phyloP scores from a whole-genome alignment of 1,140 invertebrate genomes.

The Acromyrmex echinatior region DNA sequence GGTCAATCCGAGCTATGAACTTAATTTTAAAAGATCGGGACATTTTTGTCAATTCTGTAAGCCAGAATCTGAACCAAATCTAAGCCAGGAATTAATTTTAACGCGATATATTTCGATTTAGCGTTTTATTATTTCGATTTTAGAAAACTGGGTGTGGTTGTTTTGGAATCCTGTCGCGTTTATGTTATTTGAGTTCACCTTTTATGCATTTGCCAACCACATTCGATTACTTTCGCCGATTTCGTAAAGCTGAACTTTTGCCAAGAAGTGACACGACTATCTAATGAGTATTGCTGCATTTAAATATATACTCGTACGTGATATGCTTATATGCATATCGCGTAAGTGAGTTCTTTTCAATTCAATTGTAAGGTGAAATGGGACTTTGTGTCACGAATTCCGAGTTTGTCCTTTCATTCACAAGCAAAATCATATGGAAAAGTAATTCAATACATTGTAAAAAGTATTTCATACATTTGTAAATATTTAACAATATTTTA shows the following conservation, averaged over 20 bases:
- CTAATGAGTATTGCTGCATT: conserved; percentile 26
- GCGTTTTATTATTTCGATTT: not conserved
- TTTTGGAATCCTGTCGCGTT: conserved; percentile 28
- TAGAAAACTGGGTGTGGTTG: conserved; percentile 16
- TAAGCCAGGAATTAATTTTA: not conserved
- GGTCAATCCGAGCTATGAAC: not conserved
- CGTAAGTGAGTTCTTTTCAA: conserved; percentile 45
- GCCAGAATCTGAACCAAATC: not conserved
- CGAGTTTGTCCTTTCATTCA: not conserved
- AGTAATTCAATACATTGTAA: not conserved
- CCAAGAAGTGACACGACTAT: conserved; percentile 64
- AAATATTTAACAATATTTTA: not conserved
- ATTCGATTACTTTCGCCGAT: conserved; percentile 67
- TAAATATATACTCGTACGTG: conserved; percentile 59
- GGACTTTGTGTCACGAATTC: conserved; percentile 36
- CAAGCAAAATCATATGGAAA: not conserved
- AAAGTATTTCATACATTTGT: not conserved
- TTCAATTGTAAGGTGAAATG: conserved; percentile 58
- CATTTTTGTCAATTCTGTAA: conserved; percentile 1
- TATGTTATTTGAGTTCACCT: not conserved
- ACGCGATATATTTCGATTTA: too few species aligned
- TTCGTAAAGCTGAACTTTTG: conserved; percentile 68
- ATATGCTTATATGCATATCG: conserved; percentile 35
- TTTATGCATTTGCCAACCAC: conserved; percentile 25
- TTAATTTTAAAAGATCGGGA: not conserved